phyloP scores from a whole-genome alignment of 2,113 vertebrate species.

The Rhegmatorhina hoffmannsi region DNA sequence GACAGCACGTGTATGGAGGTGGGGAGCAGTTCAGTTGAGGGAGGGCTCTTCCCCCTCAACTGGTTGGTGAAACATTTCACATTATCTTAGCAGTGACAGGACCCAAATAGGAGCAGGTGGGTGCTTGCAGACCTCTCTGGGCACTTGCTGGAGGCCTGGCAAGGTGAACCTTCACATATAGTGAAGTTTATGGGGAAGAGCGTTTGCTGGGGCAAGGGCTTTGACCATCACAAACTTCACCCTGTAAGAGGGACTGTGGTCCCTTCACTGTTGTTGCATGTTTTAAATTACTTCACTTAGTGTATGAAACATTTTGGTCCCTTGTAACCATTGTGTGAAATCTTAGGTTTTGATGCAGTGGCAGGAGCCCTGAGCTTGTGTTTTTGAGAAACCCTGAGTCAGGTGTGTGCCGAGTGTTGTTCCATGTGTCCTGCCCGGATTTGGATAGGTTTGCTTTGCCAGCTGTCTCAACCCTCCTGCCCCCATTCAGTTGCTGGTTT shows the following conservation, averaged over 20 bases:
- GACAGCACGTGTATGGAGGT: fast-evolving
- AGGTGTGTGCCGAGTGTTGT: background rate
- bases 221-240: background rate
- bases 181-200: background rate
- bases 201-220: fast-evolving
- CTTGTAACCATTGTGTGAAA: background rate
- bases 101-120: background rate
- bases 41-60: background rate
- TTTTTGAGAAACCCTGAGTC: background rate
- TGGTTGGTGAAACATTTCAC: background rate
- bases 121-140: background rate
- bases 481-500: background rate
- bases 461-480: background rate
- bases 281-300: fast-evolving
- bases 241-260: fast-evolving
- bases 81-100: background rate
- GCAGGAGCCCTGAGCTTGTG: background rate
- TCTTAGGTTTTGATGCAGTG: background rate
- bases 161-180: background rate
- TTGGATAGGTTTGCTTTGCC: background rate
- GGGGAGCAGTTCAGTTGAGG: fast-evolving
- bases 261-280: fast-evolving
- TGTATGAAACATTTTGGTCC: background rate
- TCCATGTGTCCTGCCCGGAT: background rate
- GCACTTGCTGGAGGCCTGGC: background rate